These are phyloP conservation scores for Eublepharis macularius DNA, from an alignment of 2,113 vertebrate genomes.

Conservation along the genomic window DNA sequence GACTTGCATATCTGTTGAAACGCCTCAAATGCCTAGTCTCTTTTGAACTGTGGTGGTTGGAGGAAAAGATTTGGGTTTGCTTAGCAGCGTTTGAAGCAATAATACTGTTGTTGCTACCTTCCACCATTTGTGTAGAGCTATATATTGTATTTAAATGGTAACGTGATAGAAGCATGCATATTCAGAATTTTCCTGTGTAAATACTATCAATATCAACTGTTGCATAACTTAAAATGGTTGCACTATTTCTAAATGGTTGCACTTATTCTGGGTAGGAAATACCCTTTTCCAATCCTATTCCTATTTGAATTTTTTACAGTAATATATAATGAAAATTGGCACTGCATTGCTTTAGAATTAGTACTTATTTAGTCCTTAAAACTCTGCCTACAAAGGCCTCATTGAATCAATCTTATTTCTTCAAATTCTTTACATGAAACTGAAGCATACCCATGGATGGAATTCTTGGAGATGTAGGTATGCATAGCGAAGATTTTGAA, in stretches of 20 bases:
- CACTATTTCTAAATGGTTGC: neutral
- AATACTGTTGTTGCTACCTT: neutral
- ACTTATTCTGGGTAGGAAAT: neutral
- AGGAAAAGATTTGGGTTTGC: neutral
- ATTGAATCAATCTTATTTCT: neutral
- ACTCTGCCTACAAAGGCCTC: neutral
- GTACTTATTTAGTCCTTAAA: neutral
- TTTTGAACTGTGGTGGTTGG: neutral
- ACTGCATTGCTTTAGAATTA: neutral
- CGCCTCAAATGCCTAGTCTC: accelerated
- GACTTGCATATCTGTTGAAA: neutral
- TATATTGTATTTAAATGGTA: neutral
- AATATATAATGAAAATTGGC: neutral
- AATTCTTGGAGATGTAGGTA: neutral
- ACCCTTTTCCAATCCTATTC: neutral
- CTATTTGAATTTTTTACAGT: neutral
- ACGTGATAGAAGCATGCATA: neutral
- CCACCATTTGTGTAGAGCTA: neutral
- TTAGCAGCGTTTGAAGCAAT: neutral
- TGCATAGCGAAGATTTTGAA: neutral
- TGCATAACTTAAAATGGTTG: slow-evolving; percentile 46
- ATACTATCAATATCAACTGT: slow-evolving; percentile 3
- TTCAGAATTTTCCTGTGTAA: neutral
- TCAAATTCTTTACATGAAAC: neutral
- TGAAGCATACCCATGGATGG: neutral